Base-by-base conservation (phyloP, 92 coral and sea anemone genomes). In the Desmophyllum pertusum region DNA sequence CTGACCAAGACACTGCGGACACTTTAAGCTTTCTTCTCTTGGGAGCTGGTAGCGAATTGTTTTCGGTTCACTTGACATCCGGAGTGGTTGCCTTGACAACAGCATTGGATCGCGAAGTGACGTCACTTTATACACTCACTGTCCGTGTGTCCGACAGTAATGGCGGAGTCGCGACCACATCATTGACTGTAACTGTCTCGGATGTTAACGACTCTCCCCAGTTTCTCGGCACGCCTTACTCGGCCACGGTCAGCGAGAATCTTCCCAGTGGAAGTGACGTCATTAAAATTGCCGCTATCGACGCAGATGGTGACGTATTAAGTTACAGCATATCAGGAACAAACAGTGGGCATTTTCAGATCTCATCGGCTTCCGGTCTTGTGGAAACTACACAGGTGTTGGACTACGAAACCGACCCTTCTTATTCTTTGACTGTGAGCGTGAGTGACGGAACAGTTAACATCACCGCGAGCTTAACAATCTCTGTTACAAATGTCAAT, bases 151-250 rank as follows among this genome's bases (percentile, higher is more conserved):
- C 85, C 19, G 90, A 86, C 61, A 72, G 69, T 59, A 86, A 86
- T 41, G 90, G 90, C 5, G 86, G 86, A 27, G 53, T 80, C 36
- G 69, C 41, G 46, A 70, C 86, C 33, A 80, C 55, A 29, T 80
- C 90, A 17, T 77, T 91, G 67, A 81, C 80, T 43, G 89, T 91
- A 40, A 74, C 87, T 15, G 91, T 91, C 42, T 33, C 41, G 30
- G 89, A 91, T 70, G 84, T 80, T n/a, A 91, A 91, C 74, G 92
- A 91, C 52, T 50, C 64, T n/a, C 92, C 94, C 68, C 78, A 50
- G 76, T 88, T 91, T 65, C 86, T 68, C 36, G 88, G 82, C 35
- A 70, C 75, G 5, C 81, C 87, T 35, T 90, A 90, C 75, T 72
- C 82, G 37, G 88, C 87, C 27, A 73, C 79, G 25, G 70, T 87